Base-by-base conservation (phyloP, 64 coral and sea anemone genomes). In the Pocillopora verrucosa region DNA sequence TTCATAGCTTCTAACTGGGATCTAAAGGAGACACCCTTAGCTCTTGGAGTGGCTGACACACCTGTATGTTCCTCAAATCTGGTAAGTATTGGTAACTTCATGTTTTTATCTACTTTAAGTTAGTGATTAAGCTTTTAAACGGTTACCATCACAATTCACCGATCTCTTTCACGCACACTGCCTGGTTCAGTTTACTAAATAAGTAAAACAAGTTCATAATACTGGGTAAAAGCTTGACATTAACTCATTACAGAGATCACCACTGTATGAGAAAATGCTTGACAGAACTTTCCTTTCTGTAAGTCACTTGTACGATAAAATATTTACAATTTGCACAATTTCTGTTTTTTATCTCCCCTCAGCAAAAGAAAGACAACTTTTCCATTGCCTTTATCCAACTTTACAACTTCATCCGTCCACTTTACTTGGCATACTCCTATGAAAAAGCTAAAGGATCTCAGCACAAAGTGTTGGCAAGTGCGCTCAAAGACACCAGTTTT, bases 381-480 rank as follows among this genome's bases (percentile, higher is more conserved):
- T 34, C 60, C 65, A 36, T 82, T 19, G 15, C 80, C 14, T 82
- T 37, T 35, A 65, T 36, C 9, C 37, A 45, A 61, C 26, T 82
- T 4, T 19, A 17, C 65, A 35, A 15, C 59, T 82, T 82, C 34
- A 34, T 34, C 61, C 63, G 60, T 82, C 80, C 80, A 36, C 61
- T 82, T 2, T 82, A 82, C 61, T 65, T 82, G 80, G 60, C 80
- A 15, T 82, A 36, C n/a, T n/a, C n/a, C n/a, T n/a, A n/a, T n/a
- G n/a, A n/a, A n/a, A n/a, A n/a, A n/a, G n/a, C n/a, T n/a, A n/a
- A n/a, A n/a, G n/a, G n/a, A n/a, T n/a, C n/a, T n/a, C n/a, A n/a
- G n/a, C n/a, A n/a, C n/a, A n/a, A n/a, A n/a, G n/a, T n/a, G n/a
- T n/a, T n/a, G n/a, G n/a, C n/a, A n/a, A n/a, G n/a, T n/a, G n/a